These are phyloP conservation scores for Melanotaenia nigrans DNA, from an alignment of 2,797 vertebrate species.

Conservation along the genomic window DNA sequence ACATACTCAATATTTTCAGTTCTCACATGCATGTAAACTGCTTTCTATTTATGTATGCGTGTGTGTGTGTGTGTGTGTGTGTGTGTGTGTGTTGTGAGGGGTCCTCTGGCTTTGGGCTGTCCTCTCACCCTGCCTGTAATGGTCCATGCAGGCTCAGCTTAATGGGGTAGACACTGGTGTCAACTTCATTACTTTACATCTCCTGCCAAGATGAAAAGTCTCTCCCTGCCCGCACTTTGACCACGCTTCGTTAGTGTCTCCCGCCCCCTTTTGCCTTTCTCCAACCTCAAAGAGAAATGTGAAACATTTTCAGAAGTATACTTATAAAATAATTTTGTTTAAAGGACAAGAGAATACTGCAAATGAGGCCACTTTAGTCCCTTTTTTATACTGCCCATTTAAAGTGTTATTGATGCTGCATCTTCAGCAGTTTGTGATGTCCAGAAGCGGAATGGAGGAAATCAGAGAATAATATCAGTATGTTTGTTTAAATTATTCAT, in stretches of 20 bases:
- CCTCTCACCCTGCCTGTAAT: slow-evolving; percentile 83
- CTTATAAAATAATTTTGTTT: slow-evolving; percentile 41
- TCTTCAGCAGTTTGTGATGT: background rate
- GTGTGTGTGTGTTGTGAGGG: slow-evolving; percentile 53
- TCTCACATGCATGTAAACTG: slow-evolving; percentile 5
- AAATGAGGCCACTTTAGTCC: slow-evolving; percentile 25
- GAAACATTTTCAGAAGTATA: slow-evolving; percentile 41
- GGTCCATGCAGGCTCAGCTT: slow-evolving; percentile 82
- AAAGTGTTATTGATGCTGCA: background rate
- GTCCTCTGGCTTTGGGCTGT: slow-evolving; percentile 78
- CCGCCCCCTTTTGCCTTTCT: slow-evolving; percentile 34
- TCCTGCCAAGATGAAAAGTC: slow-evolving; percentile 73
- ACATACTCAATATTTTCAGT: slow-evolving; percentile 45
- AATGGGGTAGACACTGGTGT: slow-evolving; percentile 84
- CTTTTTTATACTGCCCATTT: background rate
- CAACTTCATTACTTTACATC: slow-evolving; percentile 85
- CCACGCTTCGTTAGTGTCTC: slow-evolving; percentile 62
- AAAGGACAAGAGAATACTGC: slow-evolving; percentile 33
- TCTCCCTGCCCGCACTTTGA: slow-evolving; percentile 48
- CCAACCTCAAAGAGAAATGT: slow-evolving; percentile 54
- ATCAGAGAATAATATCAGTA: background rate
- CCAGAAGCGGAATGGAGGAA: background rate
- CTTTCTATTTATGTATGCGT: slow-evolving; percentile 6
- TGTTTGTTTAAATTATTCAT: background rate
- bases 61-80: too few relatives aligned